Base-by-base conservation (phyloP, 30 jellyfish, hydroid and myxozoan genomes). In the Pelagia noctiluca region DNA sequence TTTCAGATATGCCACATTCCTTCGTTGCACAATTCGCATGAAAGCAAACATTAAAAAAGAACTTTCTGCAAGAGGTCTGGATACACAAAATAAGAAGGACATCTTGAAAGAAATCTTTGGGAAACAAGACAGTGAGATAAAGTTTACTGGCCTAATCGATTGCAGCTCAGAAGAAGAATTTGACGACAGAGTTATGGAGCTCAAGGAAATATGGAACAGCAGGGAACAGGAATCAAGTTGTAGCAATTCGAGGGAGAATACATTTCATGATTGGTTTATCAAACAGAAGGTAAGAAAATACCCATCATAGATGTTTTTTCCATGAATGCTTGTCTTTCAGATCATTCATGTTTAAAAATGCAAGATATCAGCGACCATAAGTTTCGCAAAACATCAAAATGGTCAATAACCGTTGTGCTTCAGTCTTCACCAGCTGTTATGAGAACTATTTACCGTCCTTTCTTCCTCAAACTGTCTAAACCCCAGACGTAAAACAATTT, bases 1-100 rank as follows among this genome's bases (percentile, higher is more conserved):
- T 19, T 64, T 64, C 50, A 31, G 77, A 64, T 23, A 28, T 64
- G 77, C 77, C 18, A 64, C 77, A 64, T 64, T 60, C 34, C 73
- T 60, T 30, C 73, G 73, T 19, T 60, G 73, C 32, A 60, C 73
- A 1, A 60, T 60, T 60, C 73, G 25, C 35, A 19, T 49, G 1
- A 49, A 49, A 49, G 64, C 64, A 49, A 49, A 49, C 64, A 2
- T 16, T 16, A 26, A 49, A 60, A 60, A 34, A 60, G 35, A 42
- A 42, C 57, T 42, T 42, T 42, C 57, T 42, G 57, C 57, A 42
- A 42, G 57, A 42, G 57, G 57, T 16, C 8, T 42, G 57, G 57
- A 42, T 42, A 42, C 57, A 42, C 57, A 42, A 42, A 42, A 16
- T 42, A 8, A 19, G 64, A 22, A 49, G 23, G 23, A 16, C 25